phyloP scores from a whole-genome alignment of 2,113 vertebrate species.

The Pelmatolapia mariae region DNA sequence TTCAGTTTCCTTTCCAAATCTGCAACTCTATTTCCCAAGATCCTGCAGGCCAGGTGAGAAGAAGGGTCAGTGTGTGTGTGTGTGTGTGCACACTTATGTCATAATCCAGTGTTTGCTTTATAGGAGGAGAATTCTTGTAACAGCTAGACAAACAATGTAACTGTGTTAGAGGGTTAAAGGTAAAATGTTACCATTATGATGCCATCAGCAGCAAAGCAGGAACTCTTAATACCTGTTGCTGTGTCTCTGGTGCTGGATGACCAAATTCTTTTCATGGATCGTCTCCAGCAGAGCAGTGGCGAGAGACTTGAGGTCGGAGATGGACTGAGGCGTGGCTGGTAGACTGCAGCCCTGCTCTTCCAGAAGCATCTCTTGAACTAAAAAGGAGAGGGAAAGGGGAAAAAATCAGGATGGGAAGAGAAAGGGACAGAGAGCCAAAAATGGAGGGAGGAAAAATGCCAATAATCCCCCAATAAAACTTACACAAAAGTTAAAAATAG shows the following conservation, averaged over 20 bases:
- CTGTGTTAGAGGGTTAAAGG: neutral
- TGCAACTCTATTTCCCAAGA: conserved; percentile 90
- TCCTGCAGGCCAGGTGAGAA: conserved; percentile 67
- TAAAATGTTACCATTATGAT: neutral
- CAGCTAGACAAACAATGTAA: conserved; percentile 2
- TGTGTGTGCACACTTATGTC: neutral
- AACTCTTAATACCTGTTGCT: conserved; percentile 48
- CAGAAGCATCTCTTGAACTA: conserved; percentile 64
- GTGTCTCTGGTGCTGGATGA: conserved; percentile 68
- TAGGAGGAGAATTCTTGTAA: conserved; percentile 18
- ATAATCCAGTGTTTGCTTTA: conserved; percentile 37
- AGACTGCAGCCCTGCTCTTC: conserved; percentile 64
- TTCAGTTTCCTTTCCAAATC: conserved; percentile 94
- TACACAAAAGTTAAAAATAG: neutral
- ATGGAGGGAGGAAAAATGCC: neutral
- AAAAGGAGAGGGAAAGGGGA: accelerated
- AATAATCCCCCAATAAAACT: neutral
- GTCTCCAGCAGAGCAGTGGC: conserved; percentile 64
- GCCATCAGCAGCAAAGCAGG: accelerated
- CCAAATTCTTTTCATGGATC: conserved; percentile 67
- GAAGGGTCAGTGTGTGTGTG: neutral
- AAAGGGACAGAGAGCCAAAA: neutral
- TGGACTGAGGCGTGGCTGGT: conserved; percentile 62
- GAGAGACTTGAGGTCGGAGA: conserved; percentile 62
- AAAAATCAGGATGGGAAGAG: neutral